Evolutionary conservation across 2,888 invertebrate species (phyloP).

Genomic region (Torymus tubicola): DNA sequence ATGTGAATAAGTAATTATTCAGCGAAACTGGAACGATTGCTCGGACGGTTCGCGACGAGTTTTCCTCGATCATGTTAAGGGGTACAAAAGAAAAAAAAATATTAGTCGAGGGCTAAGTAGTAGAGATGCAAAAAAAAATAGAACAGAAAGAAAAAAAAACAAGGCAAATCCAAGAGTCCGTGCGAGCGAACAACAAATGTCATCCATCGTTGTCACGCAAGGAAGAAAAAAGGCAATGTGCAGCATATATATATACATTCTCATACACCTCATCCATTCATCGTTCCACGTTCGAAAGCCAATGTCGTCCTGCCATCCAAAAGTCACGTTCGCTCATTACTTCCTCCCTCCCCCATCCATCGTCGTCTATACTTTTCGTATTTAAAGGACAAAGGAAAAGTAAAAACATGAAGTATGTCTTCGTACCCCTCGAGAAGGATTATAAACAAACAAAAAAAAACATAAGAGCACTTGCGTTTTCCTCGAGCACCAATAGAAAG

Average conservation of each 20-base stretch:
- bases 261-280: conserved; percentile 38
- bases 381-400: conserved; percentile 29
- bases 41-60: conserved; percentile 21
- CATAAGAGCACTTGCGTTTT: conserved; percentile 46
- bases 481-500: conserved; percentile 43
- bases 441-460: conserved; percentile 10
- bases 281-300: conserved; percentile 28
- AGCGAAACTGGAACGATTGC: neutral
- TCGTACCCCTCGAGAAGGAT: neutral
- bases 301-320: conserved; percentile 40
- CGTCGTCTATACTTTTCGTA: conserved; percentile 44
- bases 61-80: neutral
- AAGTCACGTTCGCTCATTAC: conserved; percentile 25
- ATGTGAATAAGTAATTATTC: conserved; percentile 27
- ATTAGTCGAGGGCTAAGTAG: neutral
- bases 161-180: conserved; percentile 28
- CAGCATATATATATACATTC: conserved; percentile 32
- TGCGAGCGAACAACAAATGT: conserved; percentile 17
- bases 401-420: conserved; percentile 28
- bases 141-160: neutral
- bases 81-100: conserved; percentile 20
- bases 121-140: neutral
- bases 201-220: conserved; percentile 28
- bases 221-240: conserved; percentile 23
- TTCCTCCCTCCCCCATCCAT: neutral